Evolutionary conservation across 2,888 invertebrate species (phyloP), one percentile per base, ranked within the genome.

Genomic region (Synergus japonicus): DNA sequence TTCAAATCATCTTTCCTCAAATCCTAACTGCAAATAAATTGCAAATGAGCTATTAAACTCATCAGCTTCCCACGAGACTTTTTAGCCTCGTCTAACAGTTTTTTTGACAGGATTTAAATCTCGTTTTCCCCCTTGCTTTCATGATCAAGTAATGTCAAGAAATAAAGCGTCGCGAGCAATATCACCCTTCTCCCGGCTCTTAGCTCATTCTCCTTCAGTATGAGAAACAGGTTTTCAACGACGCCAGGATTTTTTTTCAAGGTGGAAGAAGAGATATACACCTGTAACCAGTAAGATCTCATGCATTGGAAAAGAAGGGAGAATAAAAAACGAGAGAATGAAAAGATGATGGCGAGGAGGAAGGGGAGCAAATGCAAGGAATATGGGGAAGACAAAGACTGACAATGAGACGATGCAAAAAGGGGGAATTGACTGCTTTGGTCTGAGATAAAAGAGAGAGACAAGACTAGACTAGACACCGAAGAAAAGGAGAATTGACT

Each of bases 401-500:
- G 73, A 69, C 41, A 65, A 60, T 49, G 60, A 67, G 49, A 66
- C 54, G 77, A 77, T 76, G 77, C 77, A 66, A 41, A 76, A 83
- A 77, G 76, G 69, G 77, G 78, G 78, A 29, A 29, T 66, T 13
- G 65, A 63, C 78, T 46, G 76, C n/a, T 60, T 54, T 46, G 29
- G 43, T 58, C 60, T 63, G 60, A 73, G 63, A 41, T 67, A 64
- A 49, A 44, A 79, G 83, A 83, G 66, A 79, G 83, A 83, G 84
- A 84, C 77, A 81, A 78, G 69, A 78, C 60, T 79, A 82, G 87
- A 82, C 87, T 86, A 87, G 88, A 88, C 86, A 85, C 63, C 82
- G 83, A 85, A 87, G 86, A 88, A 88, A 87, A 87, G 86, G 88
- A 87, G 86, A 85, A 86, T 85, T 87, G 90, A 91, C 91, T 91